Percentiles rank a stretch among this genome's conserved stretches.
These are phyloP conservation scores for Protophormia terraenovae DNA, from an alignment of 2,888 invertebrate species.

Conservation along the genomic window DNA sequence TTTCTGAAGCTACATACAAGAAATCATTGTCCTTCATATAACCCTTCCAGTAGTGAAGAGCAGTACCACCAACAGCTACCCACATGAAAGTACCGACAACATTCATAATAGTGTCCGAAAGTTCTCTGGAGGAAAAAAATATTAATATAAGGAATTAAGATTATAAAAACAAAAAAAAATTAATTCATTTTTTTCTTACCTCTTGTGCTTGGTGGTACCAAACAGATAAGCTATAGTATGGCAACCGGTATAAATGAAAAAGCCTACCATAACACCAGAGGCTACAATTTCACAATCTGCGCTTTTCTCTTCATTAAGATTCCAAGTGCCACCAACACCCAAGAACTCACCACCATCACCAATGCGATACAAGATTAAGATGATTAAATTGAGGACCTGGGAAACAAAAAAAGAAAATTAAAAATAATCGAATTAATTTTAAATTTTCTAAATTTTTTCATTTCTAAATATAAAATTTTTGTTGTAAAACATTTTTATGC, in stretches of 20 bases:
- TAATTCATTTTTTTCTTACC: constrained; percentile 79
- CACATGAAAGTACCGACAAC: constrained; percentile 92
- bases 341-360: constrained; percentile 92
- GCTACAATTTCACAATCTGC: constrained; percentile 94
- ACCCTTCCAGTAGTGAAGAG: constrained; percentile 94
- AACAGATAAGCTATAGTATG: constrained; percentile 89
- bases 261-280: constrained; percentile 93
- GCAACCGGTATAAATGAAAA: constrained; percentile 91
- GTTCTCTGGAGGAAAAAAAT: constrained; percentile 83
- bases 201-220: constrained; percentile 89
- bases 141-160: not conserved
- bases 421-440: not conserved
- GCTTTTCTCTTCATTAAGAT: constrained; percentile 93
- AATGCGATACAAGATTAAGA: constrained; percentile 90
- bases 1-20: constrained; percentile 87
- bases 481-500: too few relatives aligned
- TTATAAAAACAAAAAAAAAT: too few relatives aligned
- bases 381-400: constrained; percentile 92
- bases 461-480: too few relatives aligned
- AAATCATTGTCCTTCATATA: constrained; percentile 91
- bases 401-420: not conserved
- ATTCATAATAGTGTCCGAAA: constrained; percentile 93
- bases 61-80: constrained; percentile 92
- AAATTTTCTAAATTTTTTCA: not conserved
- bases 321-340: constrained; percentile 95